Evolutionary conservation across 2,113 vertebrate genomes (phyloP).

Genomic region (Percopsis transmontana): DNA sequence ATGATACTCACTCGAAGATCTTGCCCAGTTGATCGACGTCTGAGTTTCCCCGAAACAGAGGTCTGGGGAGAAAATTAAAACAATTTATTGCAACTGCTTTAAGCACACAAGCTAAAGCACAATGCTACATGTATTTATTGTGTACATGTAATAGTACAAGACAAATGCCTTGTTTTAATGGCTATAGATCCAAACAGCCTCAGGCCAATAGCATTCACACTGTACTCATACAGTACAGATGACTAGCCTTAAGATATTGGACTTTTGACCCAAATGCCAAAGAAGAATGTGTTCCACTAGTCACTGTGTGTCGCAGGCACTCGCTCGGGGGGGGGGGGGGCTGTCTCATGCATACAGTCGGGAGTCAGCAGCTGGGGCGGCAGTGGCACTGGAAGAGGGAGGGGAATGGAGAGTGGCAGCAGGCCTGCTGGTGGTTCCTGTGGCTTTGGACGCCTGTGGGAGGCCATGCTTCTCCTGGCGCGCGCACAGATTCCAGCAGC

Average conservation of each 20-base stretch:
- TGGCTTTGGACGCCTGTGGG: constrained; percentile 71
- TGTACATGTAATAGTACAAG: too few relatives aligned
- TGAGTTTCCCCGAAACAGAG: constrained; percentile 95
- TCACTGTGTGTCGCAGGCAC: constrained; percentile 54
- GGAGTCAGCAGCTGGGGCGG: constrained; percentile 40
- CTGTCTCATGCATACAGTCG: constrained; percentile 47
- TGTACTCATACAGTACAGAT: constrained; percentile 1
- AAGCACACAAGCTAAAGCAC: background rate
- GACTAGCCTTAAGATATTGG: constrained; percentile 20
- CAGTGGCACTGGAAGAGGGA: constrained; percentile 41
- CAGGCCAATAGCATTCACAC: background rate
- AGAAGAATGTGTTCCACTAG: constrained; percentile 54
- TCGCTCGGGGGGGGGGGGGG: constrained; percentile 2
- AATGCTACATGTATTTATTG: background rate
- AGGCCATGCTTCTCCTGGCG: constrained; percentile 68
- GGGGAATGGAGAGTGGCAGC: constrained; percentile 45
- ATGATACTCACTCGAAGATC: constrained; percentile 95
- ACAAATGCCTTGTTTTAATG: background rate
- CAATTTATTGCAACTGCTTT: constrained; percentile 16
- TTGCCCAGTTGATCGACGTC: constrained; percentile 98
- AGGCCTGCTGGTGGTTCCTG: constrained; percentile 69
- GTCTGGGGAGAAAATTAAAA: constrained; percentile 75
- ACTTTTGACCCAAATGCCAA: constrained; percentile 1
- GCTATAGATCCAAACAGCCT: background rate
- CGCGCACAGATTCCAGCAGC: constrained; percentile 70